A percentile compares a stretch with the other conserved stretches of the same genome.
Conservation (phyloP, 2,888 invertebrate genomes). For the Zaprionus lineosus region DNA sequence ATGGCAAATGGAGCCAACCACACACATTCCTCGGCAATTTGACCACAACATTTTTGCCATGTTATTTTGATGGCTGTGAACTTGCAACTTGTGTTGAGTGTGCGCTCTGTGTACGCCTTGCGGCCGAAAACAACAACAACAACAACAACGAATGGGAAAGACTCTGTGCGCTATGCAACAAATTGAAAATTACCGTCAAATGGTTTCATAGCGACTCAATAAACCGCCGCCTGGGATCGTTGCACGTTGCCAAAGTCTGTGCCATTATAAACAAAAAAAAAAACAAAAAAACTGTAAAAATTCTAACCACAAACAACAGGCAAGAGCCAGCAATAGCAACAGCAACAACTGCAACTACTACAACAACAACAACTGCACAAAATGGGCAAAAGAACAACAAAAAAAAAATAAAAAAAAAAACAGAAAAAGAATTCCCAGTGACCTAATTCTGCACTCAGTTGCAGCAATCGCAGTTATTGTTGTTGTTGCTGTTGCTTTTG, state of each 20-base stretch:
- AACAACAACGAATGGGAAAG: background rate
- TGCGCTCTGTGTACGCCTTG: slow-evolving; percentile 12
- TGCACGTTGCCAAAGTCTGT: slow-evolving; percentile 37
- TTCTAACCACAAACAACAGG: slow-evolving; percentile 66
- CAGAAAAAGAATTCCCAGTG: slow-evolving; percentile 71
- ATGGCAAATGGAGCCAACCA: slow-evolving; percentile 21
- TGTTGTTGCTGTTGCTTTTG: slow-evolving; percentile 30
- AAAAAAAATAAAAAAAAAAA: slow-evolving; percentile 16
- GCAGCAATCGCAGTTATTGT: slow-evolving; percentile 59
- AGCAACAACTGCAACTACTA: slow-evolving; percentile 18
- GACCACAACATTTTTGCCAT: slow-evolving; percentile 42
- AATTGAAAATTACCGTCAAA: slow-evolving; percentile 70
- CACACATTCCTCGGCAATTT: slow-evolving; percentile 41
- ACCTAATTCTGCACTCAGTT: slow-evolving; percentile 66
- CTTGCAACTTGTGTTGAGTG: slow-evolving; percentile 38
- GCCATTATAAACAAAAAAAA: slow-evolving; percentile 20
- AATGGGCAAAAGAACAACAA: slow-evolving; percentile 49
- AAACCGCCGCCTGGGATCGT: slow-evolving; percentile 16
- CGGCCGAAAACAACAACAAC: slow-evolving; percentile 5
- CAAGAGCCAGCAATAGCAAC: slow-evolving; percentile 26
- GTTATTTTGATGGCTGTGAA: slow-evolving; percentile 39
- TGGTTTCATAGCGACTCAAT: slow-evolving; percentile 60
- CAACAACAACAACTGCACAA: slow-evolving; percentile 66
- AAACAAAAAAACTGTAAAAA: slow-evolving; percentile 51
- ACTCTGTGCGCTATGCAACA: slow-evolving; percentile 52